Evolutionary conservation across 2,113 vertebrate genomes (phyloP), one percentile per base, ranked within the genome.

Genomic region (Cichladusa arquata): DNA sequence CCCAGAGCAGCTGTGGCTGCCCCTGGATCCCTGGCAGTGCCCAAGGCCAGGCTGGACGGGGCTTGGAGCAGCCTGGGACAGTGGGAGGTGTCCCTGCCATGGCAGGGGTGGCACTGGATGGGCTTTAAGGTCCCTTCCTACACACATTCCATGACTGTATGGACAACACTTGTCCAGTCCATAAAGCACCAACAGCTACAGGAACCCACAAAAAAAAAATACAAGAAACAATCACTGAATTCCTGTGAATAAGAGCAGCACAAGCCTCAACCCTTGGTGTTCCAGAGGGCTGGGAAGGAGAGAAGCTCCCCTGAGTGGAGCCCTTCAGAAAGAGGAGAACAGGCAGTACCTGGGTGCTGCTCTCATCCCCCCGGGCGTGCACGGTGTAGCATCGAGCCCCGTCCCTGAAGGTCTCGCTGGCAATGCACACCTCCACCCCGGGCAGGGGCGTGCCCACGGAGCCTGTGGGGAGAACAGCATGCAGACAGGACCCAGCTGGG

Each of bases 371-470:
- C 94, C 99, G 98, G 0, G 98, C 98, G 1, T 99, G 98, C 51
- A 97, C 11, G 6, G 94, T 58, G 83, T 97, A 98, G 85, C 84
- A 91, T 4, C 60, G 45, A 42, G 58, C 53, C 0, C 97, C 96
- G 1, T 47, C 73, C 24, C 76, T 56, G 6, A 71, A 12, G 26
- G 94, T 96, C 95, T 98, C 97, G 8, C 98, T 98, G 92, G 97
- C 97, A 11, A 99, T 98, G 70, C 98, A 95, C 64, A 99, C 99
- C 25, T 98, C 83, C 8, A 99, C 98, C 4, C 98, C 97, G 0
- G 99, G 99, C 33, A 99, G 98, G 0, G 99, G 99, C 25, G 96
- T 97, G n/a, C 99, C 99, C 57, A 99, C 99, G 0, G 99, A 98
- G 23, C 99, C 99, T 99, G 33, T 5, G 60, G 33, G 36, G 34